Evolutionary conservation across 23 tunicate genomes (phyloP).

Genomic region (Halocynthia aurantium): DNA sequence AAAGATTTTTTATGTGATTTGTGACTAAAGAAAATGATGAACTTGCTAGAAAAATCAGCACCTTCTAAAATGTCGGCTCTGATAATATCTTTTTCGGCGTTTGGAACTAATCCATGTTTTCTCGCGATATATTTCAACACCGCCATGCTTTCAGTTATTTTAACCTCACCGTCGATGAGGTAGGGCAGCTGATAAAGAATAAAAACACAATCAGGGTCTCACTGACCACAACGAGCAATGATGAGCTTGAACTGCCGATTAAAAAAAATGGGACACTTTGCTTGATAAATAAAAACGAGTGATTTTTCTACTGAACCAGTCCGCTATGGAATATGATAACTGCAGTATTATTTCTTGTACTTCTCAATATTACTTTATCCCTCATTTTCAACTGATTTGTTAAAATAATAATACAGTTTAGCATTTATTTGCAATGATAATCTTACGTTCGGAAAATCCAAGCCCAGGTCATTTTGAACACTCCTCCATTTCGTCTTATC

Average conservation of each 20-base stretch:
- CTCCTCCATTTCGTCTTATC: constrained; percentile 4
- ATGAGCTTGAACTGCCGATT: too few relatives aligned
- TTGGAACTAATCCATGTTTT: constrained; percentile 8
- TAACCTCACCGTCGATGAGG: constrained; percentile 9
- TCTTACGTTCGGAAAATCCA: constrained; percentile 26
- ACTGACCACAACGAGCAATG: too few relatives aligned
- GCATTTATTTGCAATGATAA: neutral
- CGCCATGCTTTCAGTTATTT: constrained; percentile 19
- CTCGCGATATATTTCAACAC: constrained; percentile 17
- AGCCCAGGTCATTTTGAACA: neutral
- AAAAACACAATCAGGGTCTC: neutral
- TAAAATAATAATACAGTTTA: too few relatives aligned
- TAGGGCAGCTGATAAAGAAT: constrained; percentile 10
- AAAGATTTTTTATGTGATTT: neutral
- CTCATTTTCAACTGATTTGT: too few relatives aligned
- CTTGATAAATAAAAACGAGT: too few relatives aligned
- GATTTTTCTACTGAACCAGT: too few relatives aligned
- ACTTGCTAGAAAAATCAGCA: neutral
- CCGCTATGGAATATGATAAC: too few relatives aligned
- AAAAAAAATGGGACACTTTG: too few relatives aligned
- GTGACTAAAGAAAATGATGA: too few relatives aligned
- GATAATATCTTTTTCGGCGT: constrained; percentile 11
- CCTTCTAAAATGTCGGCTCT: constrained; percentile 29
- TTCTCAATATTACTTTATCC: too few relatives aligned
- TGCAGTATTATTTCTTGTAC: too few relatives aligned